These are phyloP conservation scores for Ecliptopera silaceata DNA, from an alignment of 2,888 invertebrate genomes.

Conservation along the genomic window DNA sequence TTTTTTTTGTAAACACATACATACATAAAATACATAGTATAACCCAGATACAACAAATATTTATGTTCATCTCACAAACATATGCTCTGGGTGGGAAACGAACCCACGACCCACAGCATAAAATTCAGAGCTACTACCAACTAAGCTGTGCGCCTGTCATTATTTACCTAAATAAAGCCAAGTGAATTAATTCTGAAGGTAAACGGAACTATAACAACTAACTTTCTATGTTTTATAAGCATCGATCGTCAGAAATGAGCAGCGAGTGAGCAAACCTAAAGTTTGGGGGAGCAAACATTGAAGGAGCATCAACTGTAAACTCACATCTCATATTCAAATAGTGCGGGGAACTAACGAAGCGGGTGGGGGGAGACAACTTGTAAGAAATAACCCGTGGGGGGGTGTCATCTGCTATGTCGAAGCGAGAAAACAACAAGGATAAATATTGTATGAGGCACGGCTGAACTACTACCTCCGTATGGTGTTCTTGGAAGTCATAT, in stretches of 20 bases:
- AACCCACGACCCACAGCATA: no score
- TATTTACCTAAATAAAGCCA: no score
- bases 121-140: no score
- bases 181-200: not conserved
- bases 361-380: constrained; percentile 48
- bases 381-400: constrained; percentile 60
- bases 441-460: constrained; percentile 36
- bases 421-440: constrained; percentile 34
- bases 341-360: constrained; percentile 77
- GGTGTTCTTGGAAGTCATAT: no score
- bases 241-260: constrained; percentile 62
- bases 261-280: constrained; percentile 66
- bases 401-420: constrained; percentile 37
- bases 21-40: no score
- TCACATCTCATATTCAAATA: constrained; percentile 80
- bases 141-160: no score
- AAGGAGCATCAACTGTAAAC: constrained; percentile 56
- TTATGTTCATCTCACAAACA: no score
- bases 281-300: constrained; percentile 71
- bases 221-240: constrained; percentile 47
- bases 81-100: no score
- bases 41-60: no score
- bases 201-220: not conserved
- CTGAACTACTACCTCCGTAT: not conserved
- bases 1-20: no score